These are phyloP conservation scores for Hybognathus amarus DNA, from an alignment of 2,797 vertebrate genomes.

Conservation along the genomic window DNA sequence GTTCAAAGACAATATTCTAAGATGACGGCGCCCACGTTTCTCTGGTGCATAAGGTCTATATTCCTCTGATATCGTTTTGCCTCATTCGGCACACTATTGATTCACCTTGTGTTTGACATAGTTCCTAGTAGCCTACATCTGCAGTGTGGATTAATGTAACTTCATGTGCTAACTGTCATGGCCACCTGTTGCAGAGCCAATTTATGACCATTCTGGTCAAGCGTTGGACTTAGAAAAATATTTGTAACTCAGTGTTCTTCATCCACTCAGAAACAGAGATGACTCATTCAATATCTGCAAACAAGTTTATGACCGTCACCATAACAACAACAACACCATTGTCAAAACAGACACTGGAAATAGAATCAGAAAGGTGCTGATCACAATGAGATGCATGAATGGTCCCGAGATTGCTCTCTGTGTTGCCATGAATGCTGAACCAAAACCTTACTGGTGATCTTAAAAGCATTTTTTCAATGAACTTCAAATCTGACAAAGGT, in stretches of 20 bases:
- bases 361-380: constrained; percentile 17
- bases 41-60: no score
- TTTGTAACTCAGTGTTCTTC: background rate
- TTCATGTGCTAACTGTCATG: background rate
- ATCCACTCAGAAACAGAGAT: constrained; percentile 32
- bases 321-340: constrained; percentile 47
- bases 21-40: no score
- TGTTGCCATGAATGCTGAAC: constrained; percentile 9
- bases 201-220: background rate
- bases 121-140: background rate
- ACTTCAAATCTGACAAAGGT: constrained; percentile 20
- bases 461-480: constrained; percentile 20
- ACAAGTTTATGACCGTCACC: constrained; percentile 51
- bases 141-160: constrained; percentile 6
- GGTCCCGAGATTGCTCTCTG: background rate
- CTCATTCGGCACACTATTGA: background rate
- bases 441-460: background rate
- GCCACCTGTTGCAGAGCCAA: constrained; percentile 9
- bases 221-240: background rate
- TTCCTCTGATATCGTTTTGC: background rate
- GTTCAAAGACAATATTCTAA: no score
- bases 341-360: constrained; percentile 34
- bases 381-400: background rate
- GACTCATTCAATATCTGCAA: constrained; percentile 47
- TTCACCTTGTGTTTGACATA: background rate